Evolutionary conservation across 2,797 vertebrate species (phyloP), one percentile per base, ranked within the genome.

Genomic region (Setipinna tenuifilis): DNA sequence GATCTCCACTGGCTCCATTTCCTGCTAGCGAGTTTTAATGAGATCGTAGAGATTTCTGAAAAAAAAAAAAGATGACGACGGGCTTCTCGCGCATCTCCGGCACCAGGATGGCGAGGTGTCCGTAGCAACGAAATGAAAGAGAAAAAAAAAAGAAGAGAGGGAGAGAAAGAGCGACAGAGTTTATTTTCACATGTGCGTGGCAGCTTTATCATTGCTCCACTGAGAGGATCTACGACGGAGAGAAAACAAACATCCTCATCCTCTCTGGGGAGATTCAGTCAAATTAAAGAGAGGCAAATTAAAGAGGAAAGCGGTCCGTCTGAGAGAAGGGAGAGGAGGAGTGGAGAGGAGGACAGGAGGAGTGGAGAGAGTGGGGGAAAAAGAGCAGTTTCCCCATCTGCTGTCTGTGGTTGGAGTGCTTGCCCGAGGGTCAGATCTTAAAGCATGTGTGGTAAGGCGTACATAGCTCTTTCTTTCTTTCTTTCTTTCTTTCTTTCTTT

Each of bases 181-280:
- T 78, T 78, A 78, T 78, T 46, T 86, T 80, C 57, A 81, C 31
- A 46, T 83, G 50, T 86, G 75, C 84, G 57, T 54, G 88, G 85
- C 86, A 80, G 82, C 85, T 89, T 86, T 83, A 86, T 88, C 87
- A 85, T 89, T 86, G 17, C 71, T 81, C 81, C 83, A 85, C 87
- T 86, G 71, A 71, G 19, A 80, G 85, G 85, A 86, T 89, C 83
- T 84, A 50, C 84, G 82, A 85, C 85, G 81, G 89, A 87, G 78
- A 59, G 65, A 90, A 91, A 91, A 89, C 89, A 90, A 91, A 92
- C 90, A 89, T 83, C 85, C 62, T 83, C 88, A 85, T 89, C 85
- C 85, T 88, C 89, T 85, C 86, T n/a, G 78, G 86, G 87, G 86
- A 86, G 83, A 62, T 35, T 82, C 68, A 62, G 84, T 84, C 28